phyloP scores from a whole-genome alignment of 2,113 vertebrate genomes.

The Malurus alboscapulatus region DNA sequence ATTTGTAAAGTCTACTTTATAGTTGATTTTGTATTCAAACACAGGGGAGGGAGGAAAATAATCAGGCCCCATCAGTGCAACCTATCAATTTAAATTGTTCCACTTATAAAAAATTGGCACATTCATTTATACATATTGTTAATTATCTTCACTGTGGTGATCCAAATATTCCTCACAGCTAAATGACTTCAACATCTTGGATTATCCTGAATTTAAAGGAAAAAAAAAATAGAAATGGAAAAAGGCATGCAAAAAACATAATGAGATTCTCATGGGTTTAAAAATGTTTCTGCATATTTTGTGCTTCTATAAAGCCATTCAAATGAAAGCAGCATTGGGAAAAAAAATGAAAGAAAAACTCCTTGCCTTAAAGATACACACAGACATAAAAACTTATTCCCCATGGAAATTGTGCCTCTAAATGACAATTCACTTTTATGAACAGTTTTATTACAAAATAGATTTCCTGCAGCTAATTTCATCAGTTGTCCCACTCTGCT shows the following conservation, averaged over 20 bases:
- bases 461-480: conserved; percentile 63
- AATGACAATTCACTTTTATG: conserved; percentile 69
- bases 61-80: not conserved
- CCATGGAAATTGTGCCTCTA: conserved; percentile 60
- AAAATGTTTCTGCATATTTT: not conserved
- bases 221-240: not conserved
- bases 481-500: conserved; percentile 29
- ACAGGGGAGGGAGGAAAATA: not conserved
- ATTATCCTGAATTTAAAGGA: not conserved
- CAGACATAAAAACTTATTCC: conserved; percentile 60
- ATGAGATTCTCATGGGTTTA: conserved; percentile 2
- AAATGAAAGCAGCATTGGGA: conserved; percentile 10
- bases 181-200: not conserved
- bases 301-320: conserved; percentile 12
- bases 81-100: not conserved
- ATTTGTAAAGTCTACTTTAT: not conserved
- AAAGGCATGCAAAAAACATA: not conserved
- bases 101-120: conserved; percentile 1
- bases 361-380: conserved; percentile 31
- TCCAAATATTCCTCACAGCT: not conserved
- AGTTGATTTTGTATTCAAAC: not conserved
- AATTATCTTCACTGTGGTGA: not conserved
- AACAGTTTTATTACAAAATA: conserved; percentile 68
- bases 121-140: not conserved
- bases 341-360: not conserved